A percentile compares a stretch with the other conserved stretches of the same genome.
phyloP scores from a whole-genome alignment of 2,113 vertebrate genomes.

The Centropristis striata region DNA sequence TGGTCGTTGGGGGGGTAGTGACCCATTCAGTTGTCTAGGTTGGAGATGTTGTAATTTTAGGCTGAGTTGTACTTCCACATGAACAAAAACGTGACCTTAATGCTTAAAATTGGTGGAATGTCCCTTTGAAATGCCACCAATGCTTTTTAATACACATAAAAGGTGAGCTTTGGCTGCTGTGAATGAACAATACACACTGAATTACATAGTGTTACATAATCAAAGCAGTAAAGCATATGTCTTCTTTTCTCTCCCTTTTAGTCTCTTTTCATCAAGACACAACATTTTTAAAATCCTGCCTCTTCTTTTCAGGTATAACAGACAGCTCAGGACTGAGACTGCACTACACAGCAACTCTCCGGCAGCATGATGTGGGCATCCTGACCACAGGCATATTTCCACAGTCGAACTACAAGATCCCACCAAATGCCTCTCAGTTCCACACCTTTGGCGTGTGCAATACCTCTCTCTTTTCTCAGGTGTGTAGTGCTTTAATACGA shows the following conservation, averaged over 20 bases:
- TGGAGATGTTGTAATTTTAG: too few relatives aligned
- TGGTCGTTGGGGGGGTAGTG: too few relatives aligned
- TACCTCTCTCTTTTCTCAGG: slow-evolving; percentile 83
- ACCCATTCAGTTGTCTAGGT: too few relatives aligned
- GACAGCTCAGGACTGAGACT: slow-evolving; percentile 88
- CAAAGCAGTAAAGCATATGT: neutral
- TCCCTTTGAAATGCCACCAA: neutral
- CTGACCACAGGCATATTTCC: slow-evolving; percentile 70
- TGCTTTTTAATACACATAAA: neutral
- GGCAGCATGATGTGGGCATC: slow-evolving; percentile 81
- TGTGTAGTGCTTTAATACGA: slow-evolving; percentile 50
- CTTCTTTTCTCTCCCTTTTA: neutral
- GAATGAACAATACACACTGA: too few relatives aligned
- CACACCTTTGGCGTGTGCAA: slow-evolving; percentile 85
- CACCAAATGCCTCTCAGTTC: slow-evolving; percentile 84
- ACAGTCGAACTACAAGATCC: slow-evolving; percentile 76
- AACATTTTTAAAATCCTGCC: neutral
- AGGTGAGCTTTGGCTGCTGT: too few relatives aligned
- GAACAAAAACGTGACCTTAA: too few relatives aligned
- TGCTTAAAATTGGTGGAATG: neutral
- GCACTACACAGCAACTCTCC: slow-evolving; percentile 79
- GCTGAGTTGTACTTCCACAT: neutral
- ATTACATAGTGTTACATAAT: neutral
- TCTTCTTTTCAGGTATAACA: slow-evolving; percentile 69
- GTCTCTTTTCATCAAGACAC: neutral